These are phyloP conservation scores for Octomys mimax DNA, from an alignment of 2,797 vertebrate species.

Conservation along the genomic window DNA sequence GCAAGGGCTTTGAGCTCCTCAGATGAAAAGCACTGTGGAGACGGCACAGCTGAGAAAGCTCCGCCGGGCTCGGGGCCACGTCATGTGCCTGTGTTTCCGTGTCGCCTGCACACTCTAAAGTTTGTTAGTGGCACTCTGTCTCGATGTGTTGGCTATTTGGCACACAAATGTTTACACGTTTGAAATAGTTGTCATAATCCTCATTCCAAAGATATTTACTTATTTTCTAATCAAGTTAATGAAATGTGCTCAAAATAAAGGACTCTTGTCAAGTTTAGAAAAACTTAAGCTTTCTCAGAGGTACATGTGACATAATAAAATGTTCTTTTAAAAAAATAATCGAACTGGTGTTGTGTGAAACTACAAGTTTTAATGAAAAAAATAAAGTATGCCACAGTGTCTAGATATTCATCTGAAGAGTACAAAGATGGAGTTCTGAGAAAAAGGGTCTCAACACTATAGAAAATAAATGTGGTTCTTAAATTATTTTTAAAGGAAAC, in stretches of 20 bases:
- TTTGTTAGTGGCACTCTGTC: neutral
- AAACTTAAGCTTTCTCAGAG: constrained; percentile 59
- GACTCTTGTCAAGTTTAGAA: constrained; percentile 49
- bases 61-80: neutral
- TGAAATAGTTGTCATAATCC: constrained; percentile 36
- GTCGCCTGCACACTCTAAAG: constrained; percentile 14
- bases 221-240: constrained; percentile 57
- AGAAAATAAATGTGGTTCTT: constrained; percentile 90
- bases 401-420: constrained; percentile 88
- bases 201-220: constrained; percentile 55
- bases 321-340: constrained; percentile 75
- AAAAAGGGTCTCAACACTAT: constrained; percentile 86
- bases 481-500: constrained; percentile 87
- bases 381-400: constrained; percentile 89
- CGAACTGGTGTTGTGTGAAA: constrained; percentile 85
- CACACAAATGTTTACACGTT: constrained; percentile 59
- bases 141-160: constrained; percentile 60
- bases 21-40: constrained; percentile 77
- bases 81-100: neutral
- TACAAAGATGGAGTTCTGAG: constrained; percentile 90
- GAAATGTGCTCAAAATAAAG: constrained; percentile 37
- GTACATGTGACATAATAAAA: constrained; percentile 68
- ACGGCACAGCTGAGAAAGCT: neutral
- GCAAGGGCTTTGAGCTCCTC: constrained; percentile 72
- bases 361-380: constrained; percentile 91